Conservation (phyloP, 2,888 invertebrate genomes). For the Eupithecia insigniata region DNA sequence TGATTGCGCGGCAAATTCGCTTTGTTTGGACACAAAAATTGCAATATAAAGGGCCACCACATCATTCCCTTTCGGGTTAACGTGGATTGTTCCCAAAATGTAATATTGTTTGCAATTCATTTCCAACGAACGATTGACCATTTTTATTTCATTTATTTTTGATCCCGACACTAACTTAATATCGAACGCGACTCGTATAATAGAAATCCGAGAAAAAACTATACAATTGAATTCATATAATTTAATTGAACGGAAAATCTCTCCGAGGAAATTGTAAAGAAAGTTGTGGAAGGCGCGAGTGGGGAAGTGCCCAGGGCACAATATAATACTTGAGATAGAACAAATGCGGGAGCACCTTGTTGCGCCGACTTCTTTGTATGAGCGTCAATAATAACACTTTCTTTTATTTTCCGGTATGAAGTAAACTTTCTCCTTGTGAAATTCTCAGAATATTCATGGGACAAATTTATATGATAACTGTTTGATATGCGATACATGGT, state of each 20-base stretch:
- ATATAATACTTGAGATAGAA: slow-evolving; percentile 73
- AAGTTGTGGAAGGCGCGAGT: slow-evolving; percentile 68
- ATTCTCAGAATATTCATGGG: slow-evolving; percentile 3
- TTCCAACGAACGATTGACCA: slow-evolving; percentile 79
- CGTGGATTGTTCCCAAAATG: slow-evolving; percentile 83
- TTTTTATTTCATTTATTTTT: slow-evolving; percentile 75
- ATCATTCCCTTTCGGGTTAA: slow-evolving; percentile 84
- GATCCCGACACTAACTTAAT: slow-evolving; percentile 72
- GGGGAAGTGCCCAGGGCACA: slow-evolving; percentile 67
- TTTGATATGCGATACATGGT: not conserved
- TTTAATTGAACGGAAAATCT: slow-evolving; percentile 75
- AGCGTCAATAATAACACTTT: slow-evolving; percentile 67
- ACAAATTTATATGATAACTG: not conserved
- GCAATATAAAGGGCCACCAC: slow-evolving; percentile 85
- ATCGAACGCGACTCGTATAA: slow-evolving; percentile 61
- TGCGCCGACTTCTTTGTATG: slow-evolving; percentile 63
- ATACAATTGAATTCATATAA: slow-evolving; percentile 70
- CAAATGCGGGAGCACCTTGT: slow-evolving; percentile 70
- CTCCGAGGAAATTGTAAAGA: slow-evolving; percentile 69
- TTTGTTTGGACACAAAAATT: slow-evolving; percentile 85
- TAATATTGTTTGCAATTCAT: slow-evolving; percentile 84
- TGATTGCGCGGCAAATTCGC: slow-evolving; percentile 84
- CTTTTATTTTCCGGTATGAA: slow-evolving; percentile 54
- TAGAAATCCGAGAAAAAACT: slow-evolving; percentile 63
- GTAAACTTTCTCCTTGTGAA: slow-evolving; percentile 43